Evolutionary conservation across 2,888 invertebrate genomes (phyloP), one percentile per base, ranked within the genome.

Genomic region (Cheiracanthium punctorium): DNA sequence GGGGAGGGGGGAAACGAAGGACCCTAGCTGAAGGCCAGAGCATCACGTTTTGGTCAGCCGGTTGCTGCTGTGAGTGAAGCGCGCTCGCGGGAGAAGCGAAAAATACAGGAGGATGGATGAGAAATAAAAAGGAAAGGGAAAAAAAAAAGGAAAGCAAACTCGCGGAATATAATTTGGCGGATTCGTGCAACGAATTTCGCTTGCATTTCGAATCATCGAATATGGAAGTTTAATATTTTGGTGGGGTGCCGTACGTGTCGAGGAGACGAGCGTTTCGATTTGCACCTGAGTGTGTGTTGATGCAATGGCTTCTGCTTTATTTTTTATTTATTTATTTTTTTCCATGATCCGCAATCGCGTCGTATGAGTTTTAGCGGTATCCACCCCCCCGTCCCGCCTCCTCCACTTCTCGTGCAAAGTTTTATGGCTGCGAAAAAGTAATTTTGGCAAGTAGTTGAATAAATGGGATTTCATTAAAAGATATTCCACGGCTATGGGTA

Each of bases 41-140:
- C 84, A 67, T 79, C 84, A 85, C 84, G 84, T 85, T 58, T 37
- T 73, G 84, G 84, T 85, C 84, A 85, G 74, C 72, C 76, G 43
- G 41, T 30, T 37, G 29, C 37, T 37, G 37, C n/a, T 17, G 43
- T 33, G 69, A 74, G 82, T 71, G 75, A 82, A 33, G n/a, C 32
- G 58, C 43, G 58, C 24, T 58, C 58, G 58, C 24, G 48, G 48
- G 65, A 24, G 33, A 75, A 69, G 48, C 75, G n/a, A 43, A 70
- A 70, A 79, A 30, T 20, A 73, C 24, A 73, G 20, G 43, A 28
- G 24, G 20, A n/a, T n/a, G n/a, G n/a, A n/a, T n/a, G n/a, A n/a
- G n/a, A n/a, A n/a, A n/a, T n/a, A n/a, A n/a, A n/a, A n/a, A n/a
- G n/a, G n/a, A n/a, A n/a, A n/a, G n/a, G n/a, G n/a, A n/a, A n/a